These are phyloP conservation scores for Desoria tigrina DNA, from an alignment of 2,888 invertebrate genomes.

Conservation along the genomic window DNA sequence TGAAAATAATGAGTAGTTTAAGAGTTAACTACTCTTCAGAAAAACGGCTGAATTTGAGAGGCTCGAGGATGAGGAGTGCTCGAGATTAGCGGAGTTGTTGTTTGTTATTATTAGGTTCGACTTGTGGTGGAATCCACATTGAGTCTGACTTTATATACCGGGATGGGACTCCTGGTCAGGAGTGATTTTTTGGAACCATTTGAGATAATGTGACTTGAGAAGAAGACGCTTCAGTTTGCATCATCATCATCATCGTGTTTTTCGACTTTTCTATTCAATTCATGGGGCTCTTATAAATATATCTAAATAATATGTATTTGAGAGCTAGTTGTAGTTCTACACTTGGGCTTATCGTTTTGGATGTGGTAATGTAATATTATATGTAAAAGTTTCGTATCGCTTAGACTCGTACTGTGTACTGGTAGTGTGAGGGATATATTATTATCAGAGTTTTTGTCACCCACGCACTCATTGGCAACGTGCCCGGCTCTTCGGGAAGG, in stretches of 20 bases:
- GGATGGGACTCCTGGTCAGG: not conserved
- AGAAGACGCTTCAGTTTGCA: too few species aligned
- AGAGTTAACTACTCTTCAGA: not conserved
- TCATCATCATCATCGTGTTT: too few species aligned
- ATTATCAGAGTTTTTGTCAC: conserved; percentile 21
- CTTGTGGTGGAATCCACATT: not conserved
- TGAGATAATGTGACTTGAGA: not conserved
- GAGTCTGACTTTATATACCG: conserved; percentile 9
- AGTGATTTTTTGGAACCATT: not conserved
- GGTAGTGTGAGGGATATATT: not conserved
- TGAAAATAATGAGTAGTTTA: not conserved
- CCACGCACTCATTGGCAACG: conserved; percentile 44
- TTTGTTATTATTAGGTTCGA: not conserved
- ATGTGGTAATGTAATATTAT: too few species aligned
- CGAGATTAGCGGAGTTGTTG: not conserved
- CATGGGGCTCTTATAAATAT: too few species aligned
- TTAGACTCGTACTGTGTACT: too few species aligned
- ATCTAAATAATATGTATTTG: too few species aligned
- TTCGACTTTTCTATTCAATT: too few species aligned
- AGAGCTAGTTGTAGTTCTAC: too few species aligned
- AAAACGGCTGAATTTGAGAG: not conserved
- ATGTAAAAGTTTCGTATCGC: too few species aligned
- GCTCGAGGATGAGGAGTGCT: too few species aligned
- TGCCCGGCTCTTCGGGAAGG: conserved; percentile 20
- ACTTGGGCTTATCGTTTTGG: too few species aligned